These are phyloP conservation scores for Orchestia grillus DNA, from an alignment of 1,140 invertebrate species.

Conservation along the genomic window DNA sequence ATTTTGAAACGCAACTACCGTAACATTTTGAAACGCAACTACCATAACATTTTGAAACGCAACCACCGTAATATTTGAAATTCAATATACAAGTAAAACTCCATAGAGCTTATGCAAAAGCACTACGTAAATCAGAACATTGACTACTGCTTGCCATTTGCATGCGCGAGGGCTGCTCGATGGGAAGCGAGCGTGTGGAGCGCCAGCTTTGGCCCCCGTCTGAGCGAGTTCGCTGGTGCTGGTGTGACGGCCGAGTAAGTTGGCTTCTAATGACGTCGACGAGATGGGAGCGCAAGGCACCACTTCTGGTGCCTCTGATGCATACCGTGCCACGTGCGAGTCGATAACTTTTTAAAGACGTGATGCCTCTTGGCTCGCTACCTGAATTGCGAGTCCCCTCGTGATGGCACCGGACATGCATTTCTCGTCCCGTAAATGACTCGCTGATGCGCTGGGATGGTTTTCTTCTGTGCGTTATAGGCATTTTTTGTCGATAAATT, in stretches of 20 bases:
- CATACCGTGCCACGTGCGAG: neutral
- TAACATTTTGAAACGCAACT: no score
- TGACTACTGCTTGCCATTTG: neutral
- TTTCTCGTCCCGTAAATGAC: neutral
- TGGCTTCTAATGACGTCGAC: neutral
- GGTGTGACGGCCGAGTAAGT: neutral
- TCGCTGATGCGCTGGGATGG: neutral
- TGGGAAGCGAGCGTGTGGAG: neutral
- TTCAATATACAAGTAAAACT: no score
- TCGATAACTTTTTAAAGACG: neutral
- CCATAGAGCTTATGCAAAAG: neutral
- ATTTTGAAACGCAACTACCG: no score
- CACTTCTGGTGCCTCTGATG: neutral
- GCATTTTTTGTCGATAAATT: neutral
- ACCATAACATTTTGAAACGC: no score
- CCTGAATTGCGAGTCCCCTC: neutral
- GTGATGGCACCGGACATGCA: neutral
- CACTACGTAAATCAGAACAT: neutral
- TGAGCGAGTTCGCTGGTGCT: neutral
- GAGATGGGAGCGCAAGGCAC: neutral
- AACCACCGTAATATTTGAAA: no score
- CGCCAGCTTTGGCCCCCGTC: neutral
- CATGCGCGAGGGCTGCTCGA: neutral
- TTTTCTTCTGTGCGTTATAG: neutral
- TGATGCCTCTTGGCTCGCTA: neutral